These are phyloP conservation scores for Platygyra sinensis DNA, from an alignment of 64 coral and sea anemone species.

Conservation along the genomic window DNA sequence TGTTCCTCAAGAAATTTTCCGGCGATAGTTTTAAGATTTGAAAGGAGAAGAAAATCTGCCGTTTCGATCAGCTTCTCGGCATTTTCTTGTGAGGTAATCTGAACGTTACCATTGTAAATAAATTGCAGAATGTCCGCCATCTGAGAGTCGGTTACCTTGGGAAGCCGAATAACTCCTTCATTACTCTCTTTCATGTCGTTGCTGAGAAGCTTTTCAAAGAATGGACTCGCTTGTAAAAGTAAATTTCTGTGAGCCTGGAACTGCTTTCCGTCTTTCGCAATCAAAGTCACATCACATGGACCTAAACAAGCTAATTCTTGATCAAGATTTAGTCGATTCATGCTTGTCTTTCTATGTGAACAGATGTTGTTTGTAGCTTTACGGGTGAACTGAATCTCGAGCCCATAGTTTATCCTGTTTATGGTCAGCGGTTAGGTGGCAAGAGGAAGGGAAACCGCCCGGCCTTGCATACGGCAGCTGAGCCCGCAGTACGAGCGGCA, in stretches of 20 bases:
- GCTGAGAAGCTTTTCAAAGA: slow-evolving; percentile 3
- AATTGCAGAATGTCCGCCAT: background rate
- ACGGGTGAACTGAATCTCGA: no score
- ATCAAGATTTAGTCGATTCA: no score
- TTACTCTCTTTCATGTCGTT: background rate
- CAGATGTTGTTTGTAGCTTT: no score
- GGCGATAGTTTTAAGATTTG: slow-evolving; percentile 32
- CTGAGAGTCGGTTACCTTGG: background rate
- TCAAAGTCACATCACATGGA: background rate
- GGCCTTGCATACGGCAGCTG: no score
- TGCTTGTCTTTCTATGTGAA: no score
- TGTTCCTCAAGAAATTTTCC: slow-evolving; percentile 21
- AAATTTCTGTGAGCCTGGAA: background rate
- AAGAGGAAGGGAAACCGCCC: no score
- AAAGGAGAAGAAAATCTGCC: slow-evolving; percentile 39
- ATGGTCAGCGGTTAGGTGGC: no score
- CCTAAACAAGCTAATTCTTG: no score
- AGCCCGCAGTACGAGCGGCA: no score
- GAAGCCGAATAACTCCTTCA: background rate
- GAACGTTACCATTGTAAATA: slow-evolving; percentile 8
- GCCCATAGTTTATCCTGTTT: no score
- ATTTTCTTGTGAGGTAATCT: background rate
- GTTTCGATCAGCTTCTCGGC: slow-evolving; percentile 29
- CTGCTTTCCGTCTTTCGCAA: background rate
- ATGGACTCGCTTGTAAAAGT: background rate